These are phyloP conservation scores for Nomada hirtipes DNA, from an alignment of 2,888 invertebrate species.

Conservation along the genomic window DNA sequence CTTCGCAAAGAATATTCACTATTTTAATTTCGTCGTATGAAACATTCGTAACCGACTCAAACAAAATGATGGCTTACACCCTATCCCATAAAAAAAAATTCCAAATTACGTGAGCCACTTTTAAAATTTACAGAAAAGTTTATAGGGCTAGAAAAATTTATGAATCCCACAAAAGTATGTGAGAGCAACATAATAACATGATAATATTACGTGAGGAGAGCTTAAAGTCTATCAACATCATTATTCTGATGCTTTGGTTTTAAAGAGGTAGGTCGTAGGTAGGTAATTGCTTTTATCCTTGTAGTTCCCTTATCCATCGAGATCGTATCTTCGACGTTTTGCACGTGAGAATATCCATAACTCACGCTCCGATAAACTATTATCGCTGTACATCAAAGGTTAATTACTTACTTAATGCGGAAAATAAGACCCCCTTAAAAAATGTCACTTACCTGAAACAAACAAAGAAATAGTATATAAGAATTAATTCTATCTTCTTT, in stretches of 20 bases:
- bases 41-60: neutral
- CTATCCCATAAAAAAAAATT: too few species aligned
- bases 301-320: neutral
- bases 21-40: neutral
- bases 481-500: neutral
- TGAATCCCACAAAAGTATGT: neutral
- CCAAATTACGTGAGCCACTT: neutral
- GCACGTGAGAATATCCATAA: neutral
- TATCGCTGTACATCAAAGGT: neutral
- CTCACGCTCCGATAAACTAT: neutral
- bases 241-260: too few species aligned
- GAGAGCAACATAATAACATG: neutral
- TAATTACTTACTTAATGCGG: constrained; percentile 52
- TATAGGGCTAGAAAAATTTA: neutral
- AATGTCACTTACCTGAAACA: constrained; percentile 66
- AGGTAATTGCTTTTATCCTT: constrained; percentile 8
- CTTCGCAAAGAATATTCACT: neutral
- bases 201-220: neutral
- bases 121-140: neutral
- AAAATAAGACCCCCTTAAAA: neutral
- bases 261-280: too few species aligned
- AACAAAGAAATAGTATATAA: constrained; percentile 17
- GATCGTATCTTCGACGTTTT: neutral
- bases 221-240: neutral
- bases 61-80: too few species aligned